Base-by-base conservation (phyloP, 2,888 invertebrate species). In the Heliconius cydno region DNA sequence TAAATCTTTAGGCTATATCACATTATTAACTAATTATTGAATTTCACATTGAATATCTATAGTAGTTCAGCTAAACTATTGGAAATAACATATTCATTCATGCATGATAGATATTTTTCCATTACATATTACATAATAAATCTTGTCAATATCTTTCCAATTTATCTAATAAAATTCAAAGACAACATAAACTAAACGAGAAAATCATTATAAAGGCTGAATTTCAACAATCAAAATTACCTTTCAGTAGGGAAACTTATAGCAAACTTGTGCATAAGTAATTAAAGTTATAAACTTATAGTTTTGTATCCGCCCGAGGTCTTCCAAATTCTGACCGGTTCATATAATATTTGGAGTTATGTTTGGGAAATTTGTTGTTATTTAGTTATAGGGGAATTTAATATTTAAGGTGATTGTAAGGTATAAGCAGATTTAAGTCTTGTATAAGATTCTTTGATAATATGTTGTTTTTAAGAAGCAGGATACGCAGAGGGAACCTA, bases 251-350 rank as follows among this genome's bases (percentile, higher is more conserved):
- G 60, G 15, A 19, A 66, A 75, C 28, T 75, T 75, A 76, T 7
- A 66, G 75, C 19, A 63, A 80, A 76, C 25, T 77, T 57, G 67
- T 25, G 76, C 76, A 67, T 78, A 78, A 78, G 75, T 80, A 78
- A 78, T 80, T 80, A 78, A 78, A 80, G 75, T 80, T 80, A 57
- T 72, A 41, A 80, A 80, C 75, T 80, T 75, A 65, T 74, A 75
- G 80, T 80, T 78, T 78, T 78, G 80, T 78, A 80, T 80, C 80
- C 80, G 80, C 80, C 75, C 28, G 60, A 70, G 38, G 80, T 74
- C 80, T 66, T 28, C 71, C 52, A 65, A 65, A 63, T 75, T 57
- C 52, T 78, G 77, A 78, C 80, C 74, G 52, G 74, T 30, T 52
- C 38, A 28, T 38, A n/a, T 75, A 70, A 28, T 71, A 65, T n/a